Evolutionary conservation across 2,888 invertebrate species (phyloP), one percentile per base, ranked within the genome.

Genomic region (Sarcophaga rosellei): DNA sequence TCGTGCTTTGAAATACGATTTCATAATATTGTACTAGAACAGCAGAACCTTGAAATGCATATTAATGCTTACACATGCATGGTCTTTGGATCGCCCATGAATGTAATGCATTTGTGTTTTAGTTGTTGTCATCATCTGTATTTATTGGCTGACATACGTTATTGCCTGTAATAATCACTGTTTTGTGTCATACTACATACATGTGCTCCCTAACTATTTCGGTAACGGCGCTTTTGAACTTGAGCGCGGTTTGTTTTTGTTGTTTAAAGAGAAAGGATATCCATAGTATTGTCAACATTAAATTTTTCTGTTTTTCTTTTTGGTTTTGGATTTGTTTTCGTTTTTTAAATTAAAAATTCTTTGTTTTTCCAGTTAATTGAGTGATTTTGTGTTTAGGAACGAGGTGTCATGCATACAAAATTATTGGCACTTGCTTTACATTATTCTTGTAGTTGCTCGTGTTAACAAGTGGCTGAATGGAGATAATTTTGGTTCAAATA

Each of bases 111-210:
- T 59, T 75, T 57, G 63, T 77, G 65, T 81, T 75, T 62, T 21
- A 53, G 57, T 78, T 81, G 57, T 81, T 78, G 74, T 84, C 76
- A 77, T 86, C 35, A 35, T 35, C 8, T 10, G 35, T 81, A 81
- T 81, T 83, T 77, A 78, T 84, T 83, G 59, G 69, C 83, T 86
- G 83, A 74, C 59, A 73, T 77, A 74, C 63, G 68, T 79, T 69
- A 65, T 80, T 69, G 75, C 62, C 63, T 69, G 68, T 81, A 81
- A 68, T 74, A 80, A 86, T 84, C 74, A 81, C 20, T 57, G 69
- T 78, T 53, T 53, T 53, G 35, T 79, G 66, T 78, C 77, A 65
- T 17, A 23, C 15, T 53, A 17, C 5, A 15, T 5, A n/a, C 53
- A 53, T 17, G 53, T 65, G 11, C 66, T 66, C 35, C 44, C 62